Evolutionary conservation across 2,888 invertebrate species (phyloP).

Genomic region (Thyatira batis): DNA sequence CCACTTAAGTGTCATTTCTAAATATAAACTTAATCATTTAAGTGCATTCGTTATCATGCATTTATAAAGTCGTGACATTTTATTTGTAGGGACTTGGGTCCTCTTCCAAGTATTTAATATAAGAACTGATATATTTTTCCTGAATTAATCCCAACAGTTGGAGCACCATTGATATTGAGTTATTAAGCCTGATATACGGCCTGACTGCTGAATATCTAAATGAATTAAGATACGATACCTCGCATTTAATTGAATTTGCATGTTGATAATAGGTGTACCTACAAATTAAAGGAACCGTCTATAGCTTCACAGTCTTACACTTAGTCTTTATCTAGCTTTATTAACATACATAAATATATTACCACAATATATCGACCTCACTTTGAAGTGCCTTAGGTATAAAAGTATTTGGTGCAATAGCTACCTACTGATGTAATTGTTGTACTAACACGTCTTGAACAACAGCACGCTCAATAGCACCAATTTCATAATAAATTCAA

Average conservation of each 20-base stretch:
- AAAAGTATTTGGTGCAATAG: neutral
- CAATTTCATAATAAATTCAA: no score
- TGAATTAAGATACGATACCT: neutral
- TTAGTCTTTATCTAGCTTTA: constrained; percentile 31
- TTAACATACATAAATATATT: constrained; percentile 50
- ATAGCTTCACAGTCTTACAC: constrained; percentile 19
- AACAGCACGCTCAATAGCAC: no score
- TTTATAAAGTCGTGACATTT: no score
- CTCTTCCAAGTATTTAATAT: no score
- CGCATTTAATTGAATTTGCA: constrained; percentile 8
- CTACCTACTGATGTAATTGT: no score
- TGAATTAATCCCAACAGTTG: neutral
- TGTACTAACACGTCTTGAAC: no score
- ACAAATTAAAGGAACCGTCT: neutral
- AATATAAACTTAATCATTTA: neutral
- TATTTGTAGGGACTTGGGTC: neutral
- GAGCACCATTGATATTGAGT: neutral
- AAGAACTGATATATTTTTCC: neutral
- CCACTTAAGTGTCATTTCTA: neutral
- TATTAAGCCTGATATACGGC: neutral
- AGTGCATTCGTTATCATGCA: neutral
- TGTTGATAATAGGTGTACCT: constrained; percentile 6
- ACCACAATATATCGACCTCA: neutral
- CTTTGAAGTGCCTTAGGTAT: neutral
- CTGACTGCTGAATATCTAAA: neutral